Evolutionary conservation across 1,140 invertebrate species (phyloP).

Genomic region (Cardiocondyla obscurior): DNA sequence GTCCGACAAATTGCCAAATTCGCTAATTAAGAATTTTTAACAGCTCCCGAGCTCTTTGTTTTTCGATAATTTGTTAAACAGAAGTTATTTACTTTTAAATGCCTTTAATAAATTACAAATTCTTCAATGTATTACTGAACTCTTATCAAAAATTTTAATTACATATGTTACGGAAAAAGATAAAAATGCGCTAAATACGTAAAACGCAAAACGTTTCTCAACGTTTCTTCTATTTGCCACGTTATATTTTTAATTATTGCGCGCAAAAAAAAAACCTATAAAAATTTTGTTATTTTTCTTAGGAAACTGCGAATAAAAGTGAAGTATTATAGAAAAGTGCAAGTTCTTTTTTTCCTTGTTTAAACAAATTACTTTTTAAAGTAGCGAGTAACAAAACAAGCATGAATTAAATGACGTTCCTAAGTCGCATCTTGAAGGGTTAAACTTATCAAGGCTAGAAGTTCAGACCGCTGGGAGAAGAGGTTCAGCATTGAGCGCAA

Average conservation of each 20-base stretch:
- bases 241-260: not conserved
- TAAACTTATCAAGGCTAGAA: slow-evolving; percentile 20
- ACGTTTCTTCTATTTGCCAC: not conserved
- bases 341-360: not conserved
- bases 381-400: not conserved
- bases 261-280: not conserved
- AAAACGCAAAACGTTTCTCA: not conserved
- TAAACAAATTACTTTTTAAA: not conserved
- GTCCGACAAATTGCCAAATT: not conserved
- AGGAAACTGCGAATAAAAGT: not conserved
- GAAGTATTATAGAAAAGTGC: not conserved
- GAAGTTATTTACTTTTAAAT: no score
- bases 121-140: not conserved
- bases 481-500: not conserved
- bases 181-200: not conserved
- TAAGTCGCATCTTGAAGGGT: not conserved
- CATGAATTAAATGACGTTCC: not conserved
- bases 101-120: no score
- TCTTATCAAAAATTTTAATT: not conserved
- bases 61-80: no score
- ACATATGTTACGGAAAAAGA: not conserved
- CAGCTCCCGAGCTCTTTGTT: not conserved
- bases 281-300: not conserved
- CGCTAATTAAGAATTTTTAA: not conserved
- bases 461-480: not conserved